Conservation (phyloP, 2,888 invertebrate genomes). For the Cerceris rybyensis region DNA sequence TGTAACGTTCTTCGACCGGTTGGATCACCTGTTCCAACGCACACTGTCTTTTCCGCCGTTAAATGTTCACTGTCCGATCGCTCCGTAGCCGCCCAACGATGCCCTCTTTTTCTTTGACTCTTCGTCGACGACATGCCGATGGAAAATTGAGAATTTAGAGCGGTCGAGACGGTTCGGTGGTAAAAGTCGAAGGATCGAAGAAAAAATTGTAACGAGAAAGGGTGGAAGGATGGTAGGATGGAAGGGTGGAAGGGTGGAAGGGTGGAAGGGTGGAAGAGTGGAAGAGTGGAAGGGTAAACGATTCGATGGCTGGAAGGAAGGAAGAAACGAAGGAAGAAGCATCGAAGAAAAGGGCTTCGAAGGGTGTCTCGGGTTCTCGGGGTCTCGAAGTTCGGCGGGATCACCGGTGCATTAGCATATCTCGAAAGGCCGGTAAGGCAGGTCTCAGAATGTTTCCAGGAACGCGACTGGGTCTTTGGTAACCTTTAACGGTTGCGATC, state of each 20-base stretch:
- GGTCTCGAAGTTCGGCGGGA: constrained; percentile 54
- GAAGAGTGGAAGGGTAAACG: constrained; percentile 19
- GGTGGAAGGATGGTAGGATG: constrained; percentile 9
- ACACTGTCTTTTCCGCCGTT: constrained; percentile 2
- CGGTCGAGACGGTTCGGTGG: too few species aligned
- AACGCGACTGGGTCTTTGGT: constrained; percentile 60
- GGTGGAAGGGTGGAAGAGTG: constrained; percentile 7
- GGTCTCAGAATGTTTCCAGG: constrained; percentile 74
- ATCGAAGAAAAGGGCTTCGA: constrained; percentile 37
- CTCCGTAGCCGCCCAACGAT: background rate
- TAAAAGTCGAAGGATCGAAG: constrained; percentile 64
- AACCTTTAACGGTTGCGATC: constrained; percentile 76
- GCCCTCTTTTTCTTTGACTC: background rate
- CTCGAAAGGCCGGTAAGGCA: constrained; percentile 79
- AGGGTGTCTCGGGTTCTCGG: constrained; percentile 56
- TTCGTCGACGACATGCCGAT: too few species aligned
- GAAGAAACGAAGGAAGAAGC: constrained; percentile 24
- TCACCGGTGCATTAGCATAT: constrained; percentile 76
- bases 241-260: constrained; percentile 6
- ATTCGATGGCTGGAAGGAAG: background rate
- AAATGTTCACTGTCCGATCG: background rate
- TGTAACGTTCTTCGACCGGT: constrained; percentile 53
- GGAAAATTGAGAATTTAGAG: too few species aligned
- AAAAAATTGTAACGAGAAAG: constrained; percentile 69
- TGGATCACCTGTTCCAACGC: constrained; percentile 64